Conservation (phyloP, 2,113 vertebrate species). For the Pipa parva region DNA sequence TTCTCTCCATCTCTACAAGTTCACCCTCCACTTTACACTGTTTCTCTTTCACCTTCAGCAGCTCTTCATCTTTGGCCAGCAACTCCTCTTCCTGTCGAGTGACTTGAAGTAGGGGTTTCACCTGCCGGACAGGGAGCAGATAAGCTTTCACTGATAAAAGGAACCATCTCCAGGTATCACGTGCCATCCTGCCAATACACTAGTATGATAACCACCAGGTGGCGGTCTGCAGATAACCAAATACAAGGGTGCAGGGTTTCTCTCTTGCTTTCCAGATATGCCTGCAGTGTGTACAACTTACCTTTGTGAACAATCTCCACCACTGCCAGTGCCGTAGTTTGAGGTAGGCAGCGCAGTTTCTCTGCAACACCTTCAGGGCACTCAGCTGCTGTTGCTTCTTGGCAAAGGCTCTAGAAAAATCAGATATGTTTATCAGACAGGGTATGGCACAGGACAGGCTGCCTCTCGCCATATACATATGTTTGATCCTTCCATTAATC, state of each 20-base stretch:
- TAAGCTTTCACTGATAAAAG: not conserved
- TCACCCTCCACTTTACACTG: conserved; percentile 91
- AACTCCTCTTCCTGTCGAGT: conserved; percentile 96
- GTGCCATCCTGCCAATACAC: too few species aligned
- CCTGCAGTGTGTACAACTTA: conserved; percentile 24
- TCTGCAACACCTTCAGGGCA: conserved; percentile 92
- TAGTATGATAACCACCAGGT: too few species aligned
- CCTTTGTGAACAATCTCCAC: conserved; percentile 99
- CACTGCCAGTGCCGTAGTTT: conserved; percentile 98
- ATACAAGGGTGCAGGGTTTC: not conserved
- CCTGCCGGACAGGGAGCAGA: conserved; percentile 56
- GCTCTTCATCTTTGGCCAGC: conserved; percentile 93
- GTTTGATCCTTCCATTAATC: too few species aligned
- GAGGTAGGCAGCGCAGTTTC: conserved; percentile 93
- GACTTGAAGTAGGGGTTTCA: conserved; percentile 96
- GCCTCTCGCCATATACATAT: too few species aligned
- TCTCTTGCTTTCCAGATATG: not conserved
- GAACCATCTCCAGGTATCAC: too few species aligned
- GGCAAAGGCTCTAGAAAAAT: conserved; percentile 80
- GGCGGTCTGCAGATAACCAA: not conserved
- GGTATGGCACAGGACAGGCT: too few species aligned
- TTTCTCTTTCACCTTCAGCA: conserved; percentile 92
- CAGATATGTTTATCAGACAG: not conserved
- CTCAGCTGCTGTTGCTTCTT: conserved; percentile 97
- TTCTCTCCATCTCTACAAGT: conserved; percentile 89